These are phyloP conservation scores for Aurelia coerulea DNA, from an alignment of 30 jellyfish, hydroid and myxozoan species.

Conservation along the genomic window DNA sequence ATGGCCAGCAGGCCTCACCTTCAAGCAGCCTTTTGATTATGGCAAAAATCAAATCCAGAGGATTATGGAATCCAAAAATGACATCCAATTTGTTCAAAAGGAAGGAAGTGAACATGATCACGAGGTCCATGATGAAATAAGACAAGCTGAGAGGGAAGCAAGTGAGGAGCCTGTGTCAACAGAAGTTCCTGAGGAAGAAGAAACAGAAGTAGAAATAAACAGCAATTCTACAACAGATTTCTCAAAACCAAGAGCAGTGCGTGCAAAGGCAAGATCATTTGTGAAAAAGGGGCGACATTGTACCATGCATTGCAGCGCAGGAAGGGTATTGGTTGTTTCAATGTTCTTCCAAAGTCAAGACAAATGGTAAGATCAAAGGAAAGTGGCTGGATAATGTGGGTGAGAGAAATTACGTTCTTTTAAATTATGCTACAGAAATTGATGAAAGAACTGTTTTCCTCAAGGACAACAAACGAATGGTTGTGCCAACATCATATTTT, in stretches of 20 bases:
- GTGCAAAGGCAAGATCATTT: conserved; percentile 5
- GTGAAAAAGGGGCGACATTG: conserved; percentile 10
- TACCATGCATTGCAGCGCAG: too few relatives aligned
- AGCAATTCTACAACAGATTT: not conserved
- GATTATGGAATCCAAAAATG: not conserved
- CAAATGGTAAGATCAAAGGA: conserved; percentile 17
- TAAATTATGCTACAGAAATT: not conserved
- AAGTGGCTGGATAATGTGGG: conserved; percentile 8
- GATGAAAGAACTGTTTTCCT: not conserved
- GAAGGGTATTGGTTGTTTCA: conserved; percentile 8
- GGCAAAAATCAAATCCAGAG: not conserved
- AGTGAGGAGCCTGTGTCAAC: not conserved
- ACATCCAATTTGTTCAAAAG: not conserved
- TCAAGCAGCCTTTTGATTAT: conserved; percentile 11
- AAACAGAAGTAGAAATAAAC: not conserved
- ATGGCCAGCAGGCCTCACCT: not conserved
- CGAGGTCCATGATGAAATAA: not conserved
- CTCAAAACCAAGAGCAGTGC: not conserved
- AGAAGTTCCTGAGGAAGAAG: not conserved
- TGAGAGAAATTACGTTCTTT: not conserved
- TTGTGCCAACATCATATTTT: not conserved
- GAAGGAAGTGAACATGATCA: not conserved
- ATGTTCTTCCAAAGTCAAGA: conserved; percentile 11
- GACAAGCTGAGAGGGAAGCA: not conserved
- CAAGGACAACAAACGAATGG: conserved; percentile 3